Evolutionary conservation across 2,888 invertebrate genomes (phyloP).

Genomic region (Creontiades dilutus): DNA sequence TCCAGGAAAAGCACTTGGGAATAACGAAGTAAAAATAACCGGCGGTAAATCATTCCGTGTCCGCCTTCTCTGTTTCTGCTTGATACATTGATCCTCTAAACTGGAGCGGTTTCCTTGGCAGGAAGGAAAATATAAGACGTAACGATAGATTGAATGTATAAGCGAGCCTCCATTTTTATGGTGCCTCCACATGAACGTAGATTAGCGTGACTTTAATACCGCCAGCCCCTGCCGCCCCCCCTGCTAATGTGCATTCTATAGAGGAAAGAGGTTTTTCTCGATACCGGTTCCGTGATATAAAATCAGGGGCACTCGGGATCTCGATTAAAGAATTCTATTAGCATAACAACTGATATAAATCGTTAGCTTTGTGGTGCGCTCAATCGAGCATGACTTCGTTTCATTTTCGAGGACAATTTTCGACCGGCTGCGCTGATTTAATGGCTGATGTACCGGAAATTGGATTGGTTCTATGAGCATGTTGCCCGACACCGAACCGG

Average conservation of each 20-base stretch:
- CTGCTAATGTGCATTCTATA: slow-evolving; percentile 36
- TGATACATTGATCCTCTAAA: slow-evolving; percentile 25
- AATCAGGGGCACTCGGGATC: slow-evolving; percentile 21
- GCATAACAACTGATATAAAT: slow-evolving; percentile 18
- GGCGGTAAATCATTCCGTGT: not conserved
- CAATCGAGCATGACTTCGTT: not conserved
- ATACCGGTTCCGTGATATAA: slow-evolving; percentile 42
- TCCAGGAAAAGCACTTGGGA: not conserved
- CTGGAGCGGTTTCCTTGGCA: slow-evolving; percentile 5
- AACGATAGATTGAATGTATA: slow-evolving; percentile 42
- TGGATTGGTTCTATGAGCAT: too few species aligned
- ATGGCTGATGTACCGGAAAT: too few species aligned
- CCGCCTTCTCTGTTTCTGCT: not conserved
- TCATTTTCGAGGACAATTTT: not conserved
- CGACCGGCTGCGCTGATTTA: too few species aligned
- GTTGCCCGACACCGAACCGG: too few species aligned
- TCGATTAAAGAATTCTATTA: slow-evolving; percentile 32
- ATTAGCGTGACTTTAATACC: slow-evolving; percentile 38
- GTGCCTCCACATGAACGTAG: slow-evolving; percentile 36
- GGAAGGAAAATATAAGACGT: slow-evolving; percentile 23
- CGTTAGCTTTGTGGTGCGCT: slow-evolving; percentile 4
- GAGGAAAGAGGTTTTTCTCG: slow-evolving; percentile 31
- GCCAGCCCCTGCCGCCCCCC: not conserved
- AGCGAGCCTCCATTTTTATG: slow-evolving; percentile 36
- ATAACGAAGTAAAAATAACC: not conserved